These are phyloP conservation scores for Thumatha senex DNA, from an alignment of 2,888 invertebrate species.

Conservation along the genomic window DNA sequence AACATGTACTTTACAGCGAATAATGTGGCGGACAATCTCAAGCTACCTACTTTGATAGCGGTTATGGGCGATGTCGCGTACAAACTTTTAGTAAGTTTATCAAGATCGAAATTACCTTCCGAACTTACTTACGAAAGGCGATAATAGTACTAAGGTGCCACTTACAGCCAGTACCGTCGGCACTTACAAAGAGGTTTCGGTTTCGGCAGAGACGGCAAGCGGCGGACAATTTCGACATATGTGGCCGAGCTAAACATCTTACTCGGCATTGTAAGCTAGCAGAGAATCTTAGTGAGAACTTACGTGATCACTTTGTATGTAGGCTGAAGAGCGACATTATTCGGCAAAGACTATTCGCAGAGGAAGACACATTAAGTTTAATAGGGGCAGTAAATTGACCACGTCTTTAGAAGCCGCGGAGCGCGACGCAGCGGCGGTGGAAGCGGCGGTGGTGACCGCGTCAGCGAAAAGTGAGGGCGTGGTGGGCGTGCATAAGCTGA, in stretches of 20 bases:
- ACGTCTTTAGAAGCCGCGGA: conserved; percentile 9
- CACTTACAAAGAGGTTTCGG: conserved; percentile 6
- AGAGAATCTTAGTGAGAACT: conserved; percentile 3
- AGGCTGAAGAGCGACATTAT: conserved; percentile 12
- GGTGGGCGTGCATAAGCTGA: neutral
- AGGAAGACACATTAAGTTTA: conserved; percentile 4
- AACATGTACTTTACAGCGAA: too few relatives aligned
- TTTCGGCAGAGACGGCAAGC: conserved; percentile 8
- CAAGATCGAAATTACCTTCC: neutral
- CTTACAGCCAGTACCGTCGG: conserved; percentile 6
- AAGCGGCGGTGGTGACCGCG: neutral
- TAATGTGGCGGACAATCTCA: too few relatives aligned
- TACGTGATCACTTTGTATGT: conserved; percentile 2
- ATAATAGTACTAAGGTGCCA: neutral
- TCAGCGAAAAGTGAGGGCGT: neutral
- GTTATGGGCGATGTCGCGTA: neutral
- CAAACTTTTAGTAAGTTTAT: neutral
- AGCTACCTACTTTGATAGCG: neutral
- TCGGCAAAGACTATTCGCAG: conserved; percentile 16
- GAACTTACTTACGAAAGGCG: neutral
- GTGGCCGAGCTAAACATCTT: conserved; percentile 10
- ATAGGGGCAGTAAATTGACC: conserved; percentile 4
- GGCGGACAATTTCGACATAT: neutral
- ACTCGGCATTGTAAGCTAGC: conserved; percentile 10
- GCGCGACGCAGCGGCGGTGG: conserved; percentile 4